phyloP scores from a whole-genome alignment of 92 coral and sea anemone species.

The Porites rus region DNA sequence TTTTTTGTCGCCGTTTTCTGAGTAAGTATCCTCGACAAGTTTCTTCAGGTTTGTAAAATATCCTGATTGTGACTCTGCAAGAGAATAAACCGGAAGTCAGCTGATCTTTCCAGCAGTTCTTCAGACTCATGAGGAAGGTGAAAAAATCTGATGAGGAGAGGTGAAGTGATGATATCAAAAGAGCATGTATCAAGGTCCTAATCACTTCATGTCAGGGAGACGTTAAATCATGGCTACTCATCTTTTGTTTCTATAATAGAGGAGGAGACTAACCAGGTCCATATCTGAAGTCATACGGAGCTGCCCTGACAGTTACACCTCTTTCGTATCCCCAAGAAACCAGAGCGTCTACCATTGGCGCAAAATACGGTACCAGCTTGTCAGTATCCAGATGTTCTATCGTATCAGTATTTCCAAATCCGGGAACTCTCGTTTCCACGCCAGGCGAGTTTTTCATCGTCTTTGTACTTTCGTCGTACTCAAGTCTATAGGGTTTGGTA shows the following conservation, averaged over 20 bases:
- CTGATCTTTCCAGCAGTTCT: not conserved
- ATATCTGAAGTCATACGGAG: constrained; percentile 89
- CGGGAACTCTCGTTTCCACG: constrained; percentile 83
- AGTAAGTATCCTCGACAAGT: constrained; percentile 81
- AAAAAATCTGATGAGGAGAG: too few relatives aligned
- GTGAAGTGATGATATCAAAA: too few relatives aligned
- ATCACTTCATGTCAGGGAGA: not conserved
- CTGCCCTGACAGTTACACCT: constrained; percentile 80
- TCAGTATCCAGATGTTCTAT: constrained; percentile 83
- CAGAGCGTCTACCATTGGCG: constrained; percentile 75
- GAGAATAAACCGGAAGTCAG: not conserved
- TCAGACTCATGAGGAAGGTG: not conserved
- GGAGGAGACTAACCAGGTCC: constrained; percentile 70
- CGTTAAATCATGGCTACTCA: not conserved
- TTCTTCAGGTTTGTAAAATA: constrained; percentile 66
- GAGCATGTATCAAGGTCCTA: too few relatives aligned
- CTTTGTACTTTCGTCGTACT: constrained; percentile 68
- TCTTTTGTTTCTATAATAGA: not conserved
- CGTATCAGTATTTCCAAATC: constrained; percentile 85
- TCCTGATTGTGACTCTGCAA: not conserved
- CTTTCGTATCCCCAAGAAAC: constrained; percentile 88
- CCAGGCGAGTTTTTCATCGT: constrained; percentile 84
- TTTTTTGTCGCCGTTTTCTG: constrained; percentile 66
- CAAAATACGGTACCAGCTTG: constrained; percentile 70
- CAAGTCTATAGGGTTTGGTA: constrained; percentile 51